phyloP scores from a whole-genome alignment of 1,140 invertebrate genomes.

The Saxidomus purpurata region DNA sequence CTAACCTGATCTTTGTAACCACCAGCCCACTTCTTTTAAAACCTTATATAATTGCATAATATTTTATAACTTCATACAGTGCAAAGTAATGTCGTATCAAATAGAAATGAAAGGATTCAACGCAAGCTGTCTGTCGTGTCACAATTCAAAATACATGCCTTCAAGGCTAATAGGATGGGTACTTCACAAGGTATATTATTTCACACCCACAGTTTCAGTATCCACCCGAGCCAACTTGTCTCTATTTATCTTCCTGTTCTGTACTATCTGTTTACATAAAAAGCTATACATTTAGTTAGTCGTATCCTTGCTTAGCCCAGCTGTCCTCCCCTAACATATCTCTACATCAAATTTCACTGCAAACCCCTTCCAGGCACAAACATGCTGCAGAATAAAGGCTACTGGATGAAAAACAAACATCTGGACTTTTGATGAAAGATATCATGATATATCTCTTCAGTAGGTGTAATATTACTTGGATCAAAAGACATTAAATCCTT shows the following conservation, averaged over 20 bases:
- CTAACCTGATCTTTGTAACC: too few relatives aligned
- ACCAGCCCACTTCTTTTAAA: too few relatives aligned
- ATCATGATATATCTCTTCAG: not conserved
- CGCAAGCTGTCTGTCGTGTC: not conserved
- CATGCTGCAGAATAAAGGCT: not conserved
- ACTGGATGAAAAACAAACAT: not conserved
- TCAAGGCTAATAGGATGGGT: not conserved
- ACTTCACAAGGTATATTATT: not conserved
- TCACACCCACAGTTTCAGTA: not conserved
- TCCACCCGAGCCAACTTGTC: not conserved
- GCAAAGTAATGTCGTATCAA: too few relatives aligned
- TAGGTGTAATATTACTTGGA: not conserved
- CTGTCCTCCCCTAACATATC: slow-evolving; percentile 10
- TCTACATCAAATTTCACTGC: not conserved
- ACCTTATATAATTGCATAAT: too few relatives aligned
- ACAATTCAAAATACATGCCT: not conserved
- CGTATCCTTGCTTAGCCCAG: not conserved
- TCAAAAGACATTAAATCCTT: too few relatives aligned
- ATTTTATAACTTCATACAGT: too few relatives aligned
- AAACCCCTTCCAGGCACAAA: not conserved
- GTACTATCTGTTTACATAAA: slow-evolving; percentile 10
- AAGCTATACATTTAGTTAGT: not conserved
- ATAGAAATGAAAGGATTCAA: too few relatives aligned
- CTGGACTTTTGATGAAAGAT: not conserved
- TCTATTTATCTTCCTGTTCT: slow-evolving; percentile 27